phyloP scores from a whole-genome alignment of 2,113 vertebrate genomes.

The Halcyon malimbica region DNA sequence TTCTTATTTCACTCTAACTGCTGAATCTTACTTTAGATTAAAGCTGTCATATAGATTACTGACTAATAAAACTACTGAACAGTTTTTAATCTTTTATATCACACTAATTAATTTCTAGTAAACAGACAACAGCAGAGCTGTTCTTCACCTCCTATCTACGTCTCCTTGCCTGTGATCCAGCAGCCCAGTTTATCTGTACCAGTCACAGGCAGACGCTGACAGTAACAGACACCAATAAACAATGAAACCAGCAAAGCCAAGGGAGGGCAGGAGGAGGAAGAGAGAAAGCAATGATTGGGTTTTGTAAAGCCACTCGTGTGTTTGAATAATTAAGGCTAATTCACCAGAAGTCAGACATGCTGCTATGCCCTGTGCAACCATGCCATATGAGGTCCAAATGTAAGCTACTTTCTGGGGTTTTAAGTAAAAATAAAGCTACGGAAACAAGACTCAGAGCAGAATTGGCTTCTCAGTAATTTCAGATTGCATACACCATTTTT shows the following conservation, averaged over 20 bases:
- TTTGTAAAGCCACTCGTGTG: background rate
- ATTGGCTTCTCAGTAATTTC: background rate
- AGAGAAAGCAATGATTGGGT: background rate
- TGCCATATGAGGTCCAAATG: background rate
- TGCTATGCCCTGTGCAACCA: background rate
- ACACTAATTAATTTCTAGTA: background rate
- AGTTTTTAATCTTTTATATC: background rate
- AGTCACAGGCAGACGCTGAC: background rate
- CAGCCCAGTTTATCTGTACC: constrained; percentile 21
- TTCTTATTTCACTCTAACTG: background rate
- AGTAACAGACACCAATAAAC: background rate
- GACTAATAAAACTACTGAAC: background rate
- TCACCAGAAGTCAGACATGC: background rate
- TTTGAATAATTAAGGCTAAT: background rate
- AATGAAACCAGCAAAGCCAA: constrained; percentile 21
- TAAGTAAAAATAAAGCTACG: background rate
- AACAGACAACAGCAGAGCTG: constrained; percentile 1
- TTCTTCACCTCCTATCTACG: background rate
- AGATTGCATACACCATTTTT: background rate
- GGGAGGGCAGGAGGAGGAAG: background rate
- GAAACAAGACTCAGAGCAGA: background rate
- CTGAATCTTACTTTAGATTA: background rate
- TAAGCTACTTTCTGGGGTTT: background rate
- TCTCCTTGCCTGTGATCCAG: background rate
- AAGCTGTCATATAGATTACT: background rate